These are phyloP conservation scores for Lates japonicus DNA, from an alignment of 2,797 vertebrate genomes.

Conservation along the genomic window DNA sequence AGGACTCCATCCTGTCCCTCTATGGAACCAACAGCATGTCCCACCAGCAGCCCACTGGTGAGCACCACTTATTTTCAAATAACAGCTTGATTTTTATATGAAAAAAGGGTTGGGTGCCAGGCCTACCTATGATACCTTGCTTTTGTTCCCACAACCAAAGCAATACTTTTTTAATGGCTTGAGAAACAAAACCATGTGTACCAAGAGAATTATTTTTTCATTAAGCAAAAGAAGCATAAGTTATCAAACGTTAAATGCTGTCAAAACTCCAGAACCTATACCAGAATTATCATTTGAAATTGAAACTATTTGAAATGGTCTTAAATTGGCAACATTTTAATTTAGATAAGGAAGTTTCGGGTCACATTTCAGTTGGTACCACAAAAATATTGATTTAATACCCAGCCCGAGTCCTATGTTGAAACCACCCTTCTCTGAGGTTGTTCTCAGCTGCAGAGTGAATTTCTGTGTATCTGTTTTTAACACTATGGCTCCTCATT, in stretches of 20 bases:
- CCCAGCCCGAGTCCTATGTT: not conserved
- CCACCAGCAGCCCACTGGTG: constrained; percentile 91
- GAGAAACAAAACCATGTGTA: not conserved
- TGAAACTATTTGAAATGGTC: not conserved
- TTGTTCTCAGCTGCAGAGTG: not conserved
- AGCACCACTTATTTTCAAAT: constrained; percentile 4
- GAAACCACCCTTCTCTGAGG: not conserved
- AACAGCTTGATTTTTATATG: too few species aligned
- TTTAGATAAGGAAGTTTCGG: not conserved
- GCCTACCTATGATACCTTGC: not conserved
- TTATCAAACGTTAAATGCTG: not conserved
- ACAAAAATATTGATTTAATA: not conserved
- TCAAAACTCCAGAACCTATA: not conserved
- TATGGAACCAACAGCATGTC: constrained; percentile 93
- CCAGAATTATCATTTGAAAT: too few species aligned
- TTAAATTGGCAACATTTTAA: not conserved
- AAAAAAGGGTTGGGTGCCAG: not conserved
- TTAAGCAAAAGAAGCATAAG: not conserved
- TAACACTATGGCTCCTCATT: not conserved
- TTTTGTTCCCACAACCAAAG: not conserved
- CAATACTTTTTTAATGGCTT: not conserved
- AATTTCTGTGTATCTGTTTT: not conserved
- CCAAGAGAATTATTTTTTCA: not conserved
- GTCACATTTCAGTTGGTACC: not conserved
- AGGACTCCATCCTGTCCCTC: constrained; percentile 98